Conservation (phyloP, 1,140 invertebrate genomes). For the Neodiprion fabricii region DNA sequence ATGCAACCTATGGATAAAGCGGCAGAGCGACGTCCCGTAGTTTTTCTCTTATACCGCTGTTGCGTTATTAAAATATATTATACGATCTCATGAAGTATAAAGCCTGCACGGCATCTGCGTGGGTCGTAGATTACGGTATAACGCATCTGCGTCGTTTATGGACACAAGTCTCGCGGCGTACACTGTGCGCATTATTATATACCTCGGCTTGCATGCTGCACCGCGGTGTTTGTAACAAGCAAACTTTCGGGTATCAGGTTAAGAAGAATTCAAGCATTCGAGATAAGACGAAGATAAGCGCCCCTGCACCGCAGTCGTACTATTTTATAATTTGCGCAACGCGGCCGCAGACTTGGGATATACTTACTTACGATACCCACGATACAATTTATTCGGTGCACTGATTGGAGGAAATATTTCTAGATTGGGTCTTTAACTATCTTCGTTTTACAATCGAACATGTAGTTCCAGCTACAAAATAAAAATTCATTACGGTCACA, state of each 20-base stretch:
- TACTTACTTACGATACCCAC: no score
- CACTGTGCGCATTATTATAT: background rate
- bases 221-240: background rate
- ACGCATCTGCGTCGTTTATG: background rate
- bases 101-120: background rate
- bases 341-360: background rate
- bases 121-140: conserved; percentile 1
- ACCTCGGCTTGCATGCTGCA: background rate
- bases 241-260: background rate
- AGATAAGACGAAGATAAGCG: background rate
- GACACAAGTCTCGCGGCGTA: background rate
- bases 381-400: no score
- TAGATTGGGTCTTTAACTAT: no score
- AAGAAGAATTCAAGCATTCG: background rate
- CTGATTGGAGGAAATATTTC: no score
- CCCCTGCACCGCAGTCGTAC: background rate
- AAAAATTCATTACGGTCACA: no score
- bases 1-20: no score
- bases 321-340: background rate
- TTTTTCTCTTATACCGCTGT: no score
- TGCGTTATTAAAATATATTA: no score
- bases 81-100: no score
- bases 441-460: no score
- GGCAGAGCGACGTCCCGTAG: no score
- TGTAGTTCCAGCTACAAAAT: no score